phyloP scores from a whole-genome alignment of 2,113 vertebrate genomes.

The Petromus typicus region DNA sequence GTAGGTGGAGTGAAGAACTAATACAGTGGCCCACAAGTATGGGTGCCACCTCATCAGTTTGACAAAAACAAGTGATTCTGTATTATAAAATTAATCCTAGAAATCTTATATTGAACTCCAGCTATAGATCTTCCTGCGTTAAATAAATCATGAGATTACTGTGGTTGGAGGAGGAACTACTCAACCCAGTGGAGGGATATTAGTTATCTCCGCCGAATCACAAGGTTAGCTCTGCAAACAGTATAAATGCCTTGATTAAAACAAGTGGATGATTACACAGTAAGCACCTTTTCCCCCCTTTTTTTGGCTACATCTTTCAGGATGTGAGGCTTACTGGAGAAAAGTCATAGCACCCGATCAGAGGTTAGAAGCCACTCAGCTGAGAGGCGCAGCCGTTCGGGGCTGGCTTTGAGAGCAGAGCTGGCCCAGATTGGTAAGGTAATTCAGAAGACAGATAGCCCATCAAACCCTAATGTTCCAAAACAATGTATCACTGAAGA shows the following conservation, averaged over 20 bases:
- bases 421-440: neutral
- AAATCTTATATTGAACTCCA: neutral
- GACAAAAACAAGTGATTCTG: neutral
- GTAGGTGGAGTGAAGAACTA: neutral
- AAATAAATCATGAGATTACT: neutral
- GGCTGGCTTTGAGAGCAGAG: neutral
- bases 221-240: neutral
- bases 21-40: neutral
- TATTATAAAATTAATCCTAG: neutral
- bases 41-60: neutral
- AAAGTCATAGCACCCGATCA: neutral
- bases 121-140: neutral
- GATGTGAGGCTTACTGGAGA: neutral
- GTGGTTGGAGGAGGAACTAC: neutral
- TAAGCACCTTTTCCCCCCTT: neutral
- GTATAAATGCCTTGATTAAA: constrained; percentile 39
- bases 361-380: neutral
- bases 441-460: neutral
- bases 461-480: neutral
- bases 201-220: neutral
- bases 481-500: neutral
- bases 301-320: neutral
- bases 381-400: neutral
- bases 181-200: neutral
- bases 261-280: neutral